phyloP scores from a whole-genome alignment of 2,888 invertebrate genomes.

The Camptogramma bilineatum region DNA sequence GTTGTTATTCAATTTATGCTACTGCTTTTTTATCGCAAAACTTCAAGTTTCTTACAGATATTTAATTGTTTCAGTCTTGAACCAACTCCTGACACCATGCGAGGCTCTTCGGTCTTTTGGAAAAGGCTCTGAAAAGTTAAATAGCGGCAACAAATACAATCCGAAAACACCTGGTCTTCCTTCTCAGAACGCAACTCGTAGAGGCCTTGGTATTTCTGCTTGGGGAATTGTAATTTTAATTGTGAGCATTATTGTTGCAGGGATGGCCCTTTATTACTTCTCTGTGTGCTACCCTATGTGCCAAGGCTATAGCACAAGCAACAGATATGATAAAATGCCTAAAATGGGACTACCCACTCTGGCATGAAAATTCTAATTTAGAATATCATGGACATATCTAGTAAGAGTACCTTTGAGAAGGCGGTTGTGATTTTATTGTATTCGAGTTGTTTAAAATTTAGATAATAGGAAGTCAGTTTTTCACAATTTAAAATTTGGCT shows the following conservation, averaged over 20 bases:
- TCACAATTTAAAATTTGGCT: conserved; percentile 6
- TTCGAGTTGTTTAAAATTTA: conserved; percentile 5
- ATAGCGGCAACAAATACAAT: conserved; percentile 43
- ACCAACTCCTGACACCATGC: conserved; percentile 54
- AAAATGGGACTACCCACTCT: conserved; percentile 78
- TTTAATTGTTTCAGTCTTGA: conserved; percentile 59
- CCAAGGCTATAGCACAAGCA: conserved; percentile 67
- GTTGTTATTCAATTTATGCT: neutral
- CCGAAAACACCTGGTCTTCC: conserved; percentile 58
- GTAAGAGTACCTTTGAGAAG: conserved; percentile 7
- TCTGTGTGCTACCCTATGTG: conserved; percentile 89
- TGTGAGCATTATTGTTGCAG: conserved; percentile 78
- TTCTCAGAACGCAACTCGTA: conserved; percentile 57
- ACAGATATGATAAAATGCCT: conserved; percentile 79
- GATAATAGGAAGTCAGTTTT: neutral
- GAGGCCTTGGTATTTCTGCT: conserved; percentile 85
- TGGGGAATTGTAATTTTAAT: conserved; percentile 87
- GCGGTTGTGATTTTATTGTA: conserved; percentile 37
- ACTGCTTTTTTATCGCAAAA: neutral
- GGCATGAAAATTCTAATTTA: conserved; percentile 49
- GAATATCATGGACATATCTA: conserved; percentile 50
- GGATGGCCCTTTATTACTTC: conserved; percentile 86
- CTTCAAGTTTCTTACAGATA: neutral
- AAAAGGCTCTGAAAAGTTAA: conserved; percentile 45
- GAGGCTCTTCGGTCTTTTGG: conserved; percentile 53